Evolutionary conservation across 2,113 vertebrate species (phyloP), one percentile per base, ranked within the genome.

Genomic region (Elephantulus edwardii): DNA sequence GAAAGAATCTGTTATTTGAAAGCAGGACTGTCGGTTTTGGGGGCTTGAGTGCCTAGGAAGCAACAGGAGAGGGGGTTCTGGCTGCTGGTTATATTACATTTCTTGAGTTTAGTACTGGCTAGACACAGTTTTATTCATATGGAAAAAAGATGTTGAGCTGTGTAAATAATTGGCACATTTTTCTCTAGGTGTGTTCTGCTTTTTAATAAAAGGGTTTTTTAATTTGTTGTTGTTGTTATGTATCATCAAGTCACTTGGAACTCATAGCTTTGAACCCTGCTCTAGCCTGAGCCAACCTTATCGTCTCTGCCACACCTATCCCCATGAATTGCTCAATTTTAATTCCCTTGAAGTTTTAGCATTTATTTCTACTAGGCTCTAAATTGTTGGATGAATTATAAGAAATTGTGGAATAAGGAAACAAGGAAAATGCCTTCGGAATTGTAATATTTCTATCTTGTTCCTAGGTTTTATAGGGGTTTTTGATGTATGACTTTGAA

Each of bases 381-480:
- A 88, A 90, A 60, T 19, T 89, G 13, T 58, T 79, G 19, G 0
- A 3, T 72, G 3, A 81, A 38, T 75, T 81, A 8, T 13, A 80
- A 89, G 54, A n/a, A 95, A 91, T 56, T 42, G n/a, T n/a, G n/a
- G n/a, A n/a, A 13, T 87, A 91, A 77, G 14, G 54, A 60, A 28
- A 33, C n/a, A 87, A 88, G 76, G 62, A 71, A 62, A 79, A 71
- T 89, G 84, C 84, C 48, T 92, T 83, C 26, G 42, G 44, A 8
- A 90, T 93, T 95, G 91, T 94, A 83, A 68, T 85, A 38, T 85
- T 74, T 84, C 70, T 40, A 48, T 9, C 6, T 78, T 85, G 2
- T 64, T 91, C 58, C 7, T 92, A 89, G 74, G 26, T 46, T 75
- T 92, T 92, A 54, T 6, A 92, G n/a, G 81, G 80, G 9, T 79